These are phyloP conservation scores for Leptopilina clavipes DNA, from an alignment of 1,140 invertebrate genomes.

Conservation along the genomic window DNA sequence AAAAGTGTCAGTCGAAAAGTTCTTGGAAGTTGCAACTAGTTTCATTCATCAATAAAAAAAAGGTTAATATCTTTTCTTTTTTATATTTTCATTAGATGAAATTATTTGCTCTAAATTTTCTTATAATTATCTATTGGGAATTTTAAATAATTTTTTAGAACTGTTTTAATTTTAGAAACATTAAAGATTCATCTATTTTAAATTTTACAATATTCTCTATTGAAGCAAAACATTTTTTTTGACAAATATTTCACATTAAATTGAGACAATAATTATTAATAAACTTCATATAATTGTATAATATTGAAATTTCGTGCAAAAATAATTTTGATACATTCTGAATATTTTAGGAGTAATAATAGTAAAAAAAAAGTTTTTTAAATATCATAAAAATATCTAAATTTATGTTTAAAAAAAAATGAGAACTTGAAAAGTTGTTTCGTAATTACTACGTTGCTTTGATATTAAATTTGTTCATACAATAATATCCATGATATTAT, in stretches of 20 bases:
- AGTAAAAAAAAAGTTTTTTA: background rate
- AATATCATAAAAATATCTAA: background rate
- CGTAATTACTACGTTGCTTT: background rate
- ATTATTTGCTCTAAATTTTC: constrained; percentile 3
- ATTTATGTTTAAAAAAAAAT: background rate
- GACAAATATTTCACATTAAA: too few relatives aligned
- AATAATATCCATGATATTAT: constrained; percentile 1
- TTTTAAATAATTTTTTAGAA: too few relatives aligned
- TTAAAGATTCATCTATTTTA: background rate
- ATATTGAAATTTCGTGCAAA: too few relatives aligned
- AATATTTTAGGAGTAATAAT: too few relatives aligned
- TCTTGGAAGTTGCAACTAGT: constrained; percentile 55
- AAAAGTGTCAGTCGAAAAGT: constrained; percentile 49
- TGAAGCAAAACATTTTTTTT: too few relatives aligned
- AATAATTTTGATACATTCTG: too few relatives aligned
- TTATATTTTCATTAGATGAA: constrained; percentile 33
- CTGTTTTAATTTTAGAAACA: background rate
- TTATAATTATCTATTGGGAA: too few relatives aligned
- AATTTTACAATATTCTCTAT: too few relatives aligned
- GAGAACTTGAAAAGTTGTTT: background rate
- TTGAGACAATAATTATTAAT: too few relatives aligned
- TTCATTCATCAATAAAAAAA: constrained; percentile 35
- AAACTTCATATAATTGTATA: too few relatives aligned
- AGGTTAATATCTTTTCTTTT: constrained; percentile 19
- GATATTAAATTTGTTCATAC: background rate